Conservation (phyloP, 1,140 invertebrate genomes). For the Piezodorus guildinii region DNA sequence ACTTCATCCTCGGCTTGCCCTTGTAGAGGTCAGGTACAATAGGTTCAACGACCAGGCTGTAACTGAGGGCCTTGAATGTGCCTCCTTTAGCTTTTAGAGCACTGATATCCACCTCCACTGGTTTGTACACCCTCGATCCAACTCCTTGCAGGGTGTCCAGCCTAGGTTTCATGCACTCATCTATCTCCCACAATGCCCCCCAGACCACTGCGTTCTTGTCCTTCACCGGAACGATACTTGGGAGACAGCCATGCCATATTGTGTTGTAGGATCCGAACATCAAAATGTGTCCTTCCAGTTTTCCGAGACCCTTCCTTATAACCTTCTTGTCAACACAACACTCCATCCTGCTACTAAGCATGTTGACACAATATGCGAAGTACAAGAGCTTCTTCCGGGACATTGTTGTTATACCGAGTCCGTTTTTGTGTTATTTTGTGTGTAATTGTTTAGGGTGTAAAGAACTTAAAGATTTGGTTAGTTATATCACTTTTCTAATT, state of each 20-base stretch:
- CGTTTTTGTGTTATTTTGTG: too few species aligned
- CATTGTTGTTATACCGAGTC: background rate
- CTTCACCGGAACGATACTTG: background rate
- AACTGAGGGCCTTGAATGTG: conserved; percentile 16
- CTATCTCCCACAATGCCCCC: conserved; percentile 19
- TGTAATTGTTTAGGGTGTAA: too few species aligned
- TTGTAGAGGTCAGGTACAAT: background rate
- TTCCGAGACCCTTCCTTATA: conserved; percentile 19
- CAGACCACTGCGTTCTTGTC: background rate
- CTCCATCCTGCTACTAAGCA: conserved; percentile 22
- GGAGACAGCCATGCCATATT: conserved; percentile 16
- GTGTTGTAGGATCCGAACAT: background rate
- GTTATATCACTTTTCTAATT: too few species aligned
- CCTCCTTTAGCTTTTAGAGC: conserved; percentile 8
- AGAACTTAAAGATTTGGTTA: too few species aligned
- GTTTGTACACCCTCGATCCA: conserved; percentile 6
- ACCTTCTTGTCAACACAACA: conserved; percentile 17
- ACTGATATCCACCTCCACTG: conserved; percentile 10
- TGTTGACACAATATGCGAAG: conserved; percentile 23
- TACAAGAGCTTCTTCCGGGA: conserved; percentile 17
- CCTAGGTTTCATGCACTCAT: conserved; percentile 14
- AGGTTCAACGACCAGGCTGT: background rate
- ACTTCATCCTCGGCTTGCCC: conserved; percentile 13
- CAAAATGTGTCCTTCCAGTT: background rate
- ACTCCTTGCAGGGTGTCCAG: conserved; percentile 21